A percentile compares a stretch with the other conserved stretches of the same genome.
phyloP scores from a whole-genome alignment of 2,797 vertebrate genomes.

The Cetoscarus ocellatus region DNA sequence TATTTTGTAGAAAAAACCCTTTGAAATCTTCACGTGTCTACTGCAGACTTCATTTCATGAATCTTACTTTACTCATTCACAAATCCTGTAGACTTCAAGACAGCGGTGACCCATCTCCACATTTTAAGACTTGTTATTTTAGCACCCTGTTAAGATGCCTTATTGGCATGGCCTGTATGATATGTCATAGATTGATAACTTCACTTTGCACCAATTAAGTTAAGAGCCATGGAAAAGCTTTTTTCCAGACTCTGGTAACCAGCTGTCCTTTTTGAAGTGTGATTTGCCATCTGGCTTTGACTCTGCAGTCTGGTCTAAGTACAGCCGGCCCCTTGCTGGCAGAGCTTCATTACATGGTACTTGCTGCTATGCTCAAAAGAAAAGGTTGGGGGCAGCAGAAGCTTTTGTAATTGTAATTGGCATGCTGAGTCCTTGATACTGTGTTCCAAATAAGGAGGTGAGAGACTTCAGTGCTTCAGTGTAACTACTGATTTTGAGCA shows the following conservation, averaged over 20 bases:
- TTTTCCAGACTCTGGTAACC: slow-evolving; percentile 69
- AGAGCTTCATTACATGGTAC: slow-evolving; percentile 40
- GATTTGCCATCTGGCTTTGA: slow-evolving; percentile 76
- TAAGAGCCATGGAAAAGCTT: slow-evolving; percentile 53
- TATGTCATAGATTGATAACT: slow-evolving; percentile 55
- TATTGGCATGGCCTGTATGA: slow-evolving; percentile 32
- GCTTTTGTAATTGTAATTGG: slow-evolving; percentile 69
- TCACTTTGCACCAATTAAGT: slow-evolving; percentile 73
- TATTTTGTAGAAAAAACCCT: too few species aligned
- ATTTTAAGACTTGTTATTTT: slow-evolving; percentile 31
- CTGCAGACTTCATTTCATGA: too few species aligned
- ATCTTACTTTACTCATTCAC: too few species aligned
- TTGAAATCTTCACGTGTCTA: too few species aligned
- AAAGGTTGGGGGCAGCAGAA: slow-evolving; percentile 82
- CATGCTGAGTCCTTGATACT: slow-evolving; percentile 44
- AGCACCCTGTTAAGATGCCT: slow-evolving; percentile 45
- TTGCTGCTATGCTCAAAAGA: slow-evolving; percentile 66
- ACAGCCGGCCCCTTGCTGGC: slow-evolving; percentile 38
- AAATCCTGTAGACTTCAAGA: too few species aligned
- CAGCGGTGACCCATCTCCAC: too few species aligned
- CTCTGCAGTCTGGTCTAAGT: slow-evolving; percentile 48
- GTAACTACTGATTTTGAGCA: slow-evolving; percentile 13
- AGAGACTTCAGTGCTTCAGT: slow-evolving; percentile 19
- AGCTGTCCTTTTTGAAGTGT: slow-evolving; percentile 78
- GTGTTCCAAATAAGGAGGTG: slow-evolving; percentile 31